Base-by-base conservation (phyloP, 2,797 vertebrate species). In the Sebastes ruberrimus region DNA sequence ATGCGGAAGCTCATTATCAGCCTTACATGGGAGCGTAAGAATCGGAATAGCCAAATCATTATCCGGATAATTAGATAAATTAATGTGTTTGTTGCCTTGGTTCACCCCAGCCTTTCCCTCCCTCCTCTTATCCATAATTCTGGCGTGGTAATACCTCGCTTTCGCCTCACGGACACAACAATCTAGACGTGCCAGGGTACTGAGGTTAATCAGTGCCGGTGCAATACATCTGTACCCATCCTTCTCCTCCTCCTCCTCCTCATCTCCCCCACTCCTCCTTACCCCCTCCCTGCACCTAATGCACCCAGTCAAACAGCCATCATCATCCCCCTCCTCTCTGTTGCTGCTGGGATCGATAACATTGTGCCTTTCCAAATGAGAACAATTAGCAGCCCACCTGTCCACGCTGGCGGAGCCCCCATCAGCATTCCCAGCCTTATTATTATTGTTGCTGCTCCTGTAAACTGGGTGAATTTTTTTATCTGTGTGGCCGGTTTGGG, bases 271-370 rank as follows among this genome's bases (percentile, higher is more conserved):
- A 23, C 46, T 53, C 78, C 42, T 62, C n/a, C 42, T 62, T 14
- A n/a, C 2, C 23, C 71, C 57, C 78, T 80, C 78, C 68, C 65
- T 56, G 72, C 80, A 80, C 81, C 82, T 82, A 66, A 81, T 28
- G 74, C 65, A 55, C 65, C 76, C 66, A 56, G 84, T 85, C 84
- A 90, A 87, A 80, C 79, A 78, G 76, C 89, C 81, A 66, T 89
- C 92, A 80, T 82, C 92, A 79, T 81, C 88, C 87, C 84, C 80
- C 81, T 83, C 85, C 80, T 83, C 83, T 66, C 53, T 74, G 60
- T 8, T 71, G 81, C 86, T 90, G 90, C 68, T 76, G 20, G 71
- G 86, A 92, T 95, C 93, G 87, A 95, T 95, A 94, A 90, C 84
- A 89, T 83, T 88, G 91, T 92, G 82, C 86, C 91, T 83, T 80